Percentiles rank a stretch among this genome's conserved stretches.
Evolutionary conservation across 2,113 vertebrate genomes (phyloP).

Genomic region (Asarcornis scutulata): DNA sequence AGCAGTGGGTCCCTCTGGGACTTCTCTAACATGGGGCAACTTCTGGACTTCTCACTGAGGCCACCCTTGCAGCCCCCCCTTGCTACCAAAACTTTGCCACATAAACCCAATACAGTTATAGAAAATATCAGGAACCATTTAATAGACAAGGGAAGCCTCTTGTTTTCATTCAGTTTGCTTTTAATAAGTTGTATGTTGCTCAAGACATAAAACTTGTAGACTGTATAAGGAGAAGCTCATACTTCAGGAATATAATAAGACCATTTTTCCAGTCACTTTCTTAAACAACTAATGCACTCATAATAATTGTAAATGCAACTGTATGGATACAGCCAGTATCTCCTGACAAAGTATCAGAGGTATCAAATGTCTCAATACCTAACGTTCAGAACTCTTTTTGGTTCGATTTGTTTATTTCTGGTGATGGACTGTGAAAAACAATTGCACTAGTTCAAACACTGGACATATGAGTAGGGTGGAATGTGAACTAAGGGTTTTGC

Average conservation of each 20-base stretch:
- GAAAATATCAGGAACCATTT: neutral
- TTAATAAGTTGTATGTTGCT: neutral
- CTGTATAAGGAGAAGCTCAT: neutral
- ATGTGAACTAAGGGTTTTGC: constrained; percentile 6
- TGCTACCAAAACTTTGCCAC: neutral
- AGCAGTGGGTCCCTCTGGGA: neutral
- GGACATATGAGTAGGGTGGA: neutral
- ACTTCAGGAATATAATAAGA: neutral
- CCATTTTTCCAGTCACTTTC: neutral
- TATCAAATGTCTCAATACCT: neutral
- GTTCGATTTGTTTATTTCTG: neutral
- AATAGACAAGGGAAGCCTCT: neutral
- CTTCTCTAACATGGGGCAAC: neutral
- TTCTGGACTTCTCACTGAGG: neutral
- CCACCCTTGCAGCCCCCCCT: neutral
- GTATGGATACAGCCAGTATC: neutral
- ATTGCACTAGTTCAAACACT: neutral
- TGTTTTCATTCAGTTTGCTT: neutral
- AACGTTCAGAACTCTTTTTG: neutral
- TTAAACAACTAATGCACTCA: neutral
- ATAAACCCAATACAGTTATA: neutral
- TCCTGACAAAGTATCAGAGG: neutral
- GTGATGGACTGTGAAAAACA: neutral
- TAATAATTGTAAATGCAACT: neutral
- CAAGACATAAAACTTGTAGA: neutral